A percentile compares a stretch with the other conserved stretches of the same genome.
phyloP scores from a whole-genome alignment of 2,113 vertebrate genomes.

The Aegypius monachus region DNA sequence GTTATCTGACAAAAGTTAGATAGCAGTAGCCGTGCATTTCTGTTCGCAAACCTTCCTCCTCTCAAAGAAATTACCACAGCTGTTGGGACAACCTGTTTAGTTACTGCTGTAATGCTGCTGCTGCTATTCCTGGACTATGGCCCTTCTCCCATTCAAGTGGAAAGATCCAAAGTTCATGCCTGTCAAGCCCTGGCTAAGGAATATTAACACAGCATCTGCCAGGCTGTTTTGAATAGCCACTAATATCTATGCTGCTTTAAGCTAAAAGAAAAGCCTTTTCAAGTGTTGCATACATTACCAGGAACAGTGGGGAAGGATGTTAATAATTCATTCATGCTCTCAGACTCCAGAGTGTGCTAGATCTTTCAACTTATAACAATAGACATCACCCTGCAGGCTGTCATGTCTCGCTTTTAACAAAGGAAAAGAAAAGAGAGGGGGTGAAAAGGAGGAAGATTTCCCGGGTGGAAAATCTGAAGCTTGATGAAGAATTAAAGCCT shows the following conservation, averaged over 20 bases:
- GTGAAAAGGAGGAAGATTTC: slow-evolving; percentile 32
- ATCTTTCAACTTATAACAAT: slow-evolving; percentile 62
- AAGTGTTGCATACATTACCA: slow-evolving; percentile 53
- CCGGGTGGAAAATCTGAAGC: slow-evolving; percentile 35
- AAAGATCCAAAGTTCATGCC: not conserved
- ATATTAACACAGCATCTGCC: slow-evolving; percentile 15
- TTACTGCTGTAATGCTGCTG: not conserved
- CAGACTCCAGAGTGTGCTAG: slow-evolving; percentile 31
- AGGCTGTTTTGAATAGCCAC: not conserved
- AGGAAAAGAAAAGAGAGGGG: not conserved
- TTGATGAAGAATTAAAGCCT: slow-evolving; percentile 58
- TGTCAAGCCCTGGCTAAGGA: not conserved
- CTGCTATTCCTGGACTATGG: not conserved
- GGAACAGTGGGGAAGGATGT: slow-evolving; percentile 41
- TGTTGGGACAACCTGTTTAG: not conserved
- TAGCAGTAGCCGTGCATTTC: not conserved
- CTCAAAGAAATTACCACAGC: not conserved
- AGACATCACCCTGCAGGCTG: slow-evolving; percentile 47
- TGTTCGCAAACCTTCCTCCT: not conserved
- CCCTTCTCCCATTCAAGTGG: not conserved
- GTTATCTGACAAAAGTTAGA: not conserved
- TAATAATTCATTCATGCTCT: slow-evolving; percentile 65
- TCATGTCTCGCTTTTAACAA: slow-evolving; percentile 39
- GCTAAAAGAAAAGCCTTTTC: slow-evolving; percentile 38
- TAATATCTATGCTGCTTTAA: not conserved